phyloP scores from a whole-genome alignment of 2,888 invertebrate genomes.

The Coenonympha glycerion region DNA sequence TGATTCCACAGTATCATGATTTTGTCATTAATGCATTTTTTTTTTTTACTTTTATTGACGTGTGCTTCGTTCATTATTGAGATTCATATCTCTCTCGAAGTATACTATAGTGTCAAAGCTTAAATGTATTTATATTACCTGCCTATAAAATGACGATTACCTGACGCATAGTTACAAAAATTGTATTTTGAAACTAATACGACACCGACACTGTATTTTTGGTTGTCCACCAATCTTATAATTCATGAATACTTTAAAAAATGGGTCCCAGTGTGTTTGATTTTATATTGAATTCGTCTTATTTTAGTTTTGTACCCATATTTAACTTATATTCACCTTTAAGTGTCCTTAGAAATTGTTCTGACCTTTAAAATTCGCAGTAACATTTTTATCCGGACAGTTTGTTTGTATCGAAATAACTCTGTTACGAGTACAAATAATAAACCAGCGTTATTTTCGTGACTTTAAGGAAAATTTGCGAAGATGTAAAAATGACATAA shows the following conservation, averaged over 20 bases:
- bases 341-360: conserved; percentile 1
- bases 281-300: no score
- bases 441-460: neutral
- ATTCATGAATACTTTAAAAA: no score
- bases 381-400: neutral
- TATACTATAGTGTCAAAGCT: neutral
- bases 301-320: neutral
- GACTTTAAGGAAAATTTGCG: neutral
- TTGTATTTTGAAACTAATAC: no score
- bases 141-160: no score
- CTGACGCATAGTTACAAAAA: no score
- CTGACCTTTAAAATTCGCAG: conserved; percentile 2
- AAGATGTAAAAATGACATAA: no score
- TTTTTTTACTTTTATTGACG: neutral
- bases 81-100: neutral
- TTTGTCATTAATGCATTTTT: conserved; percentile 2
- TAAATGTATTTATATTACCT: no score
- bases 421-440: no score
- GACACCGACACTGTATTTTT: no score
- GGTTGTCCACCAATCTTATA: no score
- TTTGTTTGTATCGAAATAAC: neutral
- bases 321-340: neutral
- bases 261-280: no score
- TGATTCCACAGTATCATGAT: conserved; percentile 2
- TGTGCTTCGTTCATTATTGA: neutral